These are phyloP conservation scores for Actinopyga echinites DNA, from an alignment of 53 echinoderm and acorn worm species.

Conservation along the genomic window DNA sequence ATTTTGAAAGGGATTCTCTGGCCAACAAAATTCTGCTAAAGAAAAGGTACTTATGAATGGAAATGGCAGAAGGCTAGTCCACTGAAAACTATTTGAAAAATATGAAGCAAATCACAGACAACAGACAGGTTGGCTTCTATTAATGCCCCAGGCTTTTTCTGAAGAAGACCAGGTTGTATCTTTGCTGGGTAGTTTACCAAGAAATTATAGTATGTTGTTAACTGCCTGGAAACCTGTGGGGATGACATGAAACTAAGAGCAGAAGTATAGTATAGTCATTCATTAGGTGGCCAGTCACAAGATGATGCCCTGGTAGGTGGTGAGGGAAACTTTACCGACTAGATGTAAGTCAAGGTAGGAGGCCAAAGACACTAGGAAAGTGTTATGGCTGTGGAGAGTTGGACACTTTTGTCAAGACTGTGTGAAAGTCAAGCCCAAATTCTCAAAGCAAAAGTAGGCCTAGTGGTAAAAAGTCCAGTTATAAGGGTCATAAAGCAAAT, in stretches of 20 bases:
- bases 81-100: neutral
- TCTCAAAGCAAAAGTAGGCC: neutral
- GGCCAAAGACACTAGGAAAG: neutral
- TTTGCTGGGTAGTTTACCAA: neutral
- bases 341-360: neutral
- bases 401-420: neutral
- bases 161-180: constrained; percentile 11
- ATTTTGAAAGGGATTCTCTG: neutral
- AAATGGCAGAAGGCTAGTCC: neutral
- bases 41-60: neutral
- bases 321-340: no score
- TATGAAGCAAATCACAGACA: neutral
- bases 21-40: neutral
- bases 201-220: neutral
- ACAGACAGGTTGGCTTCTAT: no score
- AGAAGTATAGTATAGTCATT: neutral
- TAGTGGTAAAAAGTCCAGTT: neutral
- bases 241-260: neutral
- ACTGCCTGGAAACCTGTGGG: neutral
- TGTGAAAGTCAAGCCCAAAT: neutral
- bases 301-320: neutral
- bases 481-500: no score
- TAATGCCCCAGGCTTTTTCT: no score
- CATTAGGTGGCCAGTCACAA: neutral
- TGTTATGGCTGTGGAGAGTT: constrained; percentile 6